A percentile compares a stretch with the other conserved stretches of the same genome.
phyloP scores from a whole-genome alignment of 2,113 vertebrate genomes.

The Lates calcarifer region DNA sequence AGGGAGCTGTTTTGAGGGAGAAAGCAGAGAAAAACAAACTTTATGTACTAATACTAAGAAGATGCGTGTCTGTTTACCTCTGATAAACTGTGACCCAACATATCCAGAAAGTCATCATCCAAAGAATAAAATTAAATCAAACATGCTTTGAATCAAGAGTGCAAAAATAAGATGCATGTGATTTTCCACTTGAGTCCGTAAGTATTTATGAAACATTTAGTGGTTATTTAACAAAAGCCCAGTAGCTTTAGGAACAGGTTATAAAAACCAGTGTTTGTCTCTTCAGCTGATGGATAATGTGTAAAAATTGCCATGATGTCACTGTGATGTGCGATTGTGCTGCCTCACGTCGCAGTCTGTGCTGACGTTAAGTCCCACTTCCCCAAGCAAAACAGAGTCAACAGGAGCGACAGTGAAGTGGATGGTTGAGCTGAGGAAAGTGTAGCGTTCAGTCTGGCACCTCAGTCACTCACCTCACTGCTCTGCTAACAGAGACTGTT shows the following conservation, averaged over 20 bases:
- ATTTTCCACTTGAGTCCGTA: neutral
- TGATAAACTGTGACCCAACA: neutral
- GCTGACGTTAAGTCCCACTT: neutral
- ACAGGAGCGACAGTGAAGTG: neutral
- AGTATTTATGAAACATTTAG: neutral
- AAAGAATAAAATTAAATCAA: neutral
- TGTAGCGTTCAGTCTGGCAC: too few species aligned
- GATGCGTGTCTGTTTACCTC: neutral
- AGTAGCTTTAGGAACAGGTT: neutral
- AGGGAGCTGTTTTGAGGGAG: neutral
- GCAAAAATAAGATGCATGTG: neutral
- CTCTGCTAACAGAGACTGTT: too few species aligned
- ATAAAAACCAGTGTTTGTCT: conserved; percentile 19
- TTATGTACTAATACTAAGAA: neutral
- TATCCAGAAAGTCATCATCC: conserved; percentile 3
- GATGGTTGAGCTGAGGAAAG: too few species aligned
- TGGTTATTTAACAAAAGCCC: neutral
- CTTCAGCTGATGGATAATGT: neutral
- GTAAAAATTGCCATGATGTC: neutral
- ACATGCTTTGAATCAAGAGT: neutral
- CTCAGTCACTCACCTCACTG: too few species aligned
- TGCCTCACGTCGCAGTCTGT: neutral
- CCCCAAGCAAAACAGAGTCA: neutral
- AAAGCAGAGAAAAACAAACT: neutral
- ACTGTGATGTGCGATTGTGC: neutral